phyloP scores from a whole-genome alignment of 2,888 invertebrate species.

The Orchestes rusci region DNA sequence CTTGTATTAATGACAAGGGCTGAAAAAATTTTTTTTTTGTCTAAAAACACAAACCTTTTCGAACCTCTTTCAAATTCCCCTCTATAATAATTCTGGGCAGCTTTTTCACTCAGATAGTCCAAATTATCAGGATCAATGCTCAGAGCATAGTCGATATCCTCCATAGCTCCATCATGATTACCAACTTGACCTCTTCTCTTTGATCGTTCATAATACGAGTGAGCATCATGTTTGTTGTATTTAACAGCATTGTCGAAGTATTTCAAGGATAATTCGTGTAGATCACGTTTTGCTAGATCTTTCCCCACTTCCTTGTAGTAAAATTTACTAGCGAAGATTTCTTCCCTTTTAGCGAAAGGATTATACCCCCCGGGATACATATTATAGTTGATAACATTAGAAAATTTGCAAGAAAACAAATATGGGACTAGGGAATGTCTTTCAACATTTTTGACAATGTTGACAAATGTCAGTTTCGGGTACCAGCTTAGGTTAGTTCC shows the following conservation, averaged over 20 bases:
- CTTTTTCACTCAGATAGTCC: conserved; percentile 36
- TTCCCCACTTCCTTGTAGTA: conserved; percentile 39
- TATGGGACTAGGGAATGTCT: too few species aligned
- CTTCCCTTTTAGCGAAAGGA: conserved; percentile 31
- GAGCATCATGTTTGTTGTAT: conserved; percentile 44
- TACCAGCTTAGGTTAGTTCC: too few species aligned
- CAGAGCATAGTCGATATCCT: conserved; percentile 47
- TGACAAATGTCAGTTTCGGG: too few species aligned
- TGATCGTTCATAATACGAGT: conserved; percentile 50
- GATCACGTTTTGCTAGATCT: conserved; percentile 31
- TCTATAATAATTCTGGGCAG: conserved; percentile 37
- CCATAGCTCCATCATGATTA: conserved; percentile 47
- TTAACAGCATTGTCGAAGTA: conserved; percentile 37
- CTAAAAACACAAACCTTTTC: not conserved
- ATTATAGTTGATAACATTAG: too few species aligned
- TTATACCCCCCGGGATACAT: conserved; percentile 2
- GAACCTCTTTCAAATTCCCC: conserved; percentile 41
- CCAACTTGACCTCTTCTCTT: conserved; percentile 49
- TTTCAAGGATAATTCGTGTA: conserved; percentile 37
- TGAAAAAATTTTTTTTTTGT: conserved; percentile 9
- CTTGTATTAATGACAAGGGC: conserved; percentile 36
- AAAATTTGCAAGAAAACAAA: too few species aligned
- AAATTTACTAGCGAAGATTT: conserved; percentile 36
- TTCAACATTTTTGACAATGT: too few species aligned
- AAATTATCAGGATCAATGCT: conserved; percentile 36